Evolutionary conservation across 2,888 invertebrate genomes (phyloP).

Genomic region (Xanthia icteritia): DNA sequence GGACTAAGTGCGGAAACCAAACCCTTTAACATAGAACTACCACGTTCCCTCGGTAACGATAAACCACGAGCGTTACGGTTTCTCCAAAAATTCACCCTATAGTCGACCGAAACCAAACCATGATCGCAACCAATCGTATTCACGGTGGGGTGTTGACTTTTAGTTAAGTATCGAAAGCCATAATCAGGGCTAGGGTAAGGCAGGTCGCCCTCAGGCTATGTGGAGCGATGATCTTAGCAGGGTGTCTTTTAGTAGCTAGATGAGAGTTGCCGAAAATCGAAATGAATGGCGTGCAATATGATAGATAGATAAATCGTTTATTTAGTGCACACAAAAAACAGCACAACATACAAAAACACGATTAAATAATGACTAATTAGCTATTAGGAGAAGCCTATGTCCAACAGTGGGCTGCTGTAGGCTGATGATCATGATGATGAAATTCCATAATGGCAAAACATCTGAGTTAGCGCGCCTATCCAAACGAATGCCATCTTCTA

Average conservation of each 20-base stretch:
- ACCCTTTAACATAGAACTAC: neutral
- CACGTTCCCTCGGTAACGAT: too few relatives aligned
- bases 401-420: too few relatives aligned
- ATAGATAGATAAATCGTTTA: too few relatives aligned
- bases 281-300: neutral
- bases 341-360: too few relatives aligned
- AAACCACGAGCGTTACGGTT: neutral
- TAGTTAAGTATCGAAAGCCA: neutral
- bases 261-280: neutral
- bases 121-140: neutral
- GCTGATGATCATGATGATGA: too few relatives aligned
- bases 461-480: neutral
- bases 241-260: neutral
- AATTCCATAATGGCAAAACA: neutral
- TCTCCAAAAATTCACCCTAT: neutral
- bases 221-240: too few relatives aligned
- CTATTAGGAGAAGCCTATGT: neutral
- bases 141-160: neutral
- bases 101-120: neutral
- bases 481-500: neutral
- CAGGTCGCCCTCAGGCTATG: neutral
- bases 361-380: too few relatives aligned
- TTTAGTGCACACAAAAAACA: too few relatives aligned
- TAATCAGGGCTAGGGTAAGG: too few relatives aligned
- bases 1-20: too few relatives aligned